Evolutionary conservation across 1,140 invertebrate genomes (phyloP), one percentile per base, ranked within the genome.

Genomic region (Drosophila pandora): DNA sequence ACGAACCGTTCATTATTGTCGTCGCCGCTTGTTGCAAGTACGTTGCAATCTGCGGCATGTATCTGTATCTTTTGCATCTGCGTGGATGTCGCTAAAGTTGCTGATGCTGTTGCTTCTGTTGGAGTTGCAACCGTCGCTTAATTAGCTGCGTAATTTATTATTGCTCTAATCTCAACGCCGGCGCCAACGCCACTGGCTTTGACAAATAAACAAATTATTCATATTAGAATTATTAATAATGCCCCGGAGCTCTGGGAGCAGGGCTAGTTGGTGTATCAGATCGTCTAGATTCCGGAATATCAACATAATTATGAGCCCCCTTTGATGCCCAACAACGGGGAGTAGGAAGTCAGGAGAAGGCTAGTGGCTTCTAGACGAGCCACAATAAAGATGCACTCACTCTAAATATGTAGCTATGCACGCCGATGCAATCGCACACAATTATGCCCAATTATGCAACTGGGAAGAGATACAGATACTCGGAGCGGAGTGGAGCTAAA

Each of bases 121-220:
- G 59, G 61, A 67, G 57, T 52, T 43, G 67, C 72, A 77, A 49
- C 60, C 39, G 63, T 52, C 67, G 72, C 83, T 88, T 88, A 88
- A 88, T 88, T 88, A 88, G 83, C 79, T 49, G 85, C 64, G 83
- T 84, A 83, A 88, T 88, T 88, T 88, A 88, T 89, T 89, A 83
- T 88, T 78, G 82, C 34, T 72, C 74, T 88, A 85, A 88, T 85
- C 83, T 88, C 43, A 74, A 65, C 70, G 71, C 68, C 61, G 67
- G 72, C 76, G 80, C 76, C 80, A 81, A 56, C 47, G 82, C 82
- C 68, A 50, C 45, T 87, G 81, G 57, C 78, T 75, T 71, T 85
- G 78, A 87, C 81, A 85, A 85, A 85, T 85, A 75, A 77, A 87
- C 82, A 87, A 81, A 85, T 81, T 81, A 61, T 84, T 72, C 82